Base-by-base conservation (phyloP, 2,113 vertebrate species). In the Jaculus jaculus region DNA sequence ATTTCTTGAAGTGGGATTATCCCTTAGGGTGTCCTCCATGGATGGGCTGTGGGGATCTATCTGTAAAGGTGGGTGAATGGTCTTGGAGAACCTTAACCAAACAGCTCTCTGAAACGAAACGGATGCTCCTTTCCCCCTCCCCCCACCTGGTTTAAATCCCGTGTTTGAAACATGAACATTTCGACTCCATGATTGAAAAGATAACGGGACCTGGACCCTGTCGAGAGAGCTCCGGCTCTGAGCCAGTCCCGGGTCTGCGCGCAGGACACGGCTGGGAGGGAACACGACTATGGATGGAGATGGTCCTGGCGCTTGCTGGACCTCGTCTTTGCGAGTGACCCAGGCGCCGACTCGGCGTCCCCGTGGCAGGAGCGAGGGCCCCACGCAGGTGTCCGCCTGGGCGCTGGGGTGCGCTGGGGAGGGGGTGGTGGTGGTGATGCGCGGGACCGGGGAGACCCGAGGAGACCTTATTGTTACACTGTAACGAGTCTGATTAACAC, bases 401-500 rank as follows among this genome's bases (percentile, higher is more conserved):
- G 90, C 1, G 28, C 37, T 47, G 16, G 94, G 93, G 88, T 89
- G 83, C 61, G 8, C 63, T 47, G 42, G 42, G 42, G 42, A 47
- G 42, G 42, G 42, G 17, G 90, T n/a, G n/a, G 42, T 47, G 42
- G 42, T 47, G 42, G 42, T 47, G 42, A 8, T 47, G 42, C 42
- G 42, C 42, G 42, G 89, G 91, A 81, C 80, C 78, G 66, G 80
- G 17, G 24, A 87, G 86, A 42, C 37, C 17, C 54, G 97, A 93
- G 96, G 94, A 97, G 97, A 96, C 51, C 20, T 97, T 96, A 96
- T 95, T 97, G 96, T 98, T 97, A 95, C 87, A 96, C 96, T 98
- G 97, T 98, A 98, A 98, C 95, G 98, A 98, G 96, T 98, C 98
- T 98, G 97, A 99, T 98, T 99, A 98, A 98, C 98, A 98, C 97